These are phyloP conservation scores for Nemapogon koenigi DNA, from an alignment of 2,888 invertebrate genomes.

Conservation along the genomic window DNA sequence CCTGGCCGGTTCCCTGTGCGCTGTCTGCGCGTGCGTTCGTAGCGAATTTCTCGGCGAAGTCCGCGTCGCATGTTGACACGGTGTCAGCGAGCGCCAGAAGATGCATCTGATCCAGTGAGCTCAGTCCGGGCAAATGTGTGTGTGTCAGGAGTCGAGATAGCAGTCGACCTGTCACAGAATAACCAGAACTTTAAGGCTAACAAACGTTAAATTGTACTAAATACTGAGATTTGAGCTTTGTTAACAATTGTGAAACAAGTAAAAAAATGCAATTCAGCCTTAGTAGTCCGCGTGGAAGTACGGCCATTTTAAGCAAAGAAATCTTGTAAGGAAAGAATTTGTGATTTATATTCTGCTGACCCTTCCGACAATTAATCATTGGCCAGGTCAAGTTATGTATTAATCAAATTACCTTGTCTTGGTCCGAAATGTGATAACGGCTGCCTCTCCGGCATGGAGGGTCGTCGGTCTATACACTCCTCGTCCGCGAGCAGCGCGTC, in stretches of 20 bases:
- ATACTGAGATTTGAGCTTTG: no score
- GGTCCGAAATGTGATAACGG: conserved; percentile 87
- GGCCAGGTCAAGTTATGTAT: not conserved
- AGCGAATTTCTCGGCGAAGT: conserved; percentile 82
- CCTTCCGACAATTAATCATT: no score
- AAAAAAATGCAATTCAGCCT: no score
- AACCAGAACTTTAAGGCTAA: no score
- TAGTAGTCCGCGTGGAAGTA: no score
- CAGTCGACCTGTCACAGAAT: conserved; percentile 67
- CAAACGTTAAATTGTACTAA: no score
- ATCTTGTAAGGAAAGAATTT: not conserved
- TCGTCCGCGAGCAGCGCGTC: conserved; percentile 82
- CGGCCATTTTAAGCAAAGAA: no score
- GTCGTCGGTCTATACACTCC: conserved; percentile 68
- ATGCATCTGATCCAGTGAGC: conserved; percentile 99
- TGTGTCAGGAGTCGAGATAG: conserved; percentile 92
- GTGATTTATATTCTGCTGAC: no score
- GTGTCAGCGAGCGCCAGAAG: conserved; percentile 98
- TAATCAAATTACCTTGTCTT: conserved; percentile 67
- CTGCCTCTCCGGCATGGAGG: conserved; percentile 76
- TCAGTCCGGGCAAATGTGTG: conserved; percentile 91
- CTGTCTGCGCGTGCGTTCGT: conserved; percentile 44
- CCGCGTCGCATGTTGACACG: conserved; percentile 90
- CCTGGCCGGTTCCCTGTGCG: conserved; percentile 32
- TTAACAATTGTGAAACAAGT: no score